A percentile compares a stretch with the other conserved stretches of the same genome.
Evolutionary conservation across 2,113 vertebrate genomes (phyloP).

Genomic region (Myotis brandtii): DNA sequence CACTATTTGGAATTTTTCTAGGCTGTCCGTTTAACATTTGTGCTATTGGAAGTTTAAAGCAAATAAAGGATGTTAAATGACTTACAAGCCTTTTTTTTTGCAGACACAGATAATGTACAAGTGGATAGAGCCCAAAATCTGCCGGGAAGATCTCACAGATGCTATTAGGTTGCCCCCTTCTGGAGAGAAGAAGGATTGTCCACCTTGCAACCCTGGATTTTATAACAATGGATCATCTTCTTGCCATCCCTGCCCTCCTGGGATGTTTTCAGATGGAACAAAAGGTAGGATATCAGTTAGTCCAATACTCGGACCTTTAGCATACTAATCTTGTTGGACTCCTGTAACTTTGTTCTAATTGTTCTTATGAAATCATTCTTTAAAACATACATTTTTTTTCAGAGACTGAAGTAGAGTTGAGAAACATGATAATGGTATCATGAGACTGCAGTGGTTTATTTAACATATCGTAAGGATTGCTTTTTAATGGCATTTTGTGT

Average conservation of each 20-base stretch:
- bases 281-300: slow-evolving; percentile 85
- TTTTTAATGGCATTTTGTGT: neutral
- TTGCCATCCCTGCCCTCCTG: slow-evolving; percentile 93
- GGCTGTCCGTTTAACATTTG: neutral
- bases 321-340: neutral
- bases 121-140: slow-evolving; percentile 97
- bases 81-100: slow-evolving; percentile 23
- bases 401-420: neutral
- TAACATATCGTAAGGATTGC: neutral
- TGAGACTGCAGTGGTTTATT: neutral
- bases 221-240: slow-evolving; percentile 94
- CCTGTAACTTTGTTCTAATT: neutral
- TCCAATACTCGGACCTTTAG: neutral
- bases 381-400: neutral
- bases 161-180: slow-evolving; percentile 92
- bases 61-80: neutral
- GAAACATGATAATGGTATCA: neutral
- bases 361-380: neutral
- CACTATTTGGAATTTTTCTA: neutral
- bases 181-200: slow-evolving; percentile 94
- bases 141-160: slow-evolving; percentile 89
- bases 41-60: neutral
- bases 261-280: slow-evolving; percentile 93
- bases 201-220: slow-evolving; percentile 98
- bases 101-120: slow-evolving; percentile 96